Base-by-base conservation (phyloP, 2,113 vertebrate genomes). In the Choloepus hoffmanni region DNA sequence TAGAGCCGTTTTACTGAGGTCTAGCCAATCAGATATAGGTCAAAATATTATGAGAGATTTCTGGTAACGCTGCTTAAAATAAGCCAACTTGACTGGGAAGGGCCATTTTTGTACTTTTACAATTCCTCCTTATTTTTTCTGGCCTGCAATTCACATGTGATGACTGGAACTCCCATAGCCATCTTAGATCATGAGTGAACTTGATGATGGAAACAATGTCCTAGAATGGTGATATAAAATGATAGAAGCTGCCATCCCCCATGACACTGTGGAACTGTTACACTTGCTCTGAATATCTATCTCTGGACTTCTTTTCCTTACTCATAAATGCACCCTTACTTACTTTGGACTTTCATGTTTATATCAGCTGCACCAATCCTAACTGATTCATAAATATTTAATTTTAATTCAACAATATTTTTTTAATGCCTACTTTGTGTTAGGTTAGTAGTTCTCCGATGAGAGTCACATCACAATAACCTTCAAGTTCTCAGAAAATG, bases 401-500 rank as follows among this genome's bases (percentile, higher is more conserved):
- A 76, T 21, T 85, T 14, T 28, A 76, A 88, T 58, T 93, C 40
- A 73, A 74, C 53, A 53, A n/a, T 83, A 62, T 36, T 36, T 36
- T 73, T 88, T 87, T 21, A 90, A 48, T 79, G 63, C 30, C 21
- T 84, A n/a, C 15, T 65, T 55, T 23, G 45, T 65, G 2, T 9
- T 53, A 53, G 28, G 63, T 62, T 40, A 36, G 67, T 53, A 79
- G 33, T 67, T 86, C 78, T 62, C 63, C 55, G 63, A 10, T 50
- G 72, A 89, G 36, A 90, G 7, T 55, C n/a, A 23, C 21, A 55
- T 86, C n/a, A 85, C 13, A 63, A 50, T 93, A 84, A 43, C 7
- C 12, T 48, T 76, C 15, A 68, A 36, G 12, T 85, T 92, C 94
- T 87, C 50, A 78, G 18, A 87, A 95, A 96, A 89, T 89, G 33